Percentiles rank a stretch among this genome's conserved stretches.
Evolutionary conservation across 2,888 invertebrate genomes (phyloP).

Genomic region (Eueremaeus valkanovi): DNA sequence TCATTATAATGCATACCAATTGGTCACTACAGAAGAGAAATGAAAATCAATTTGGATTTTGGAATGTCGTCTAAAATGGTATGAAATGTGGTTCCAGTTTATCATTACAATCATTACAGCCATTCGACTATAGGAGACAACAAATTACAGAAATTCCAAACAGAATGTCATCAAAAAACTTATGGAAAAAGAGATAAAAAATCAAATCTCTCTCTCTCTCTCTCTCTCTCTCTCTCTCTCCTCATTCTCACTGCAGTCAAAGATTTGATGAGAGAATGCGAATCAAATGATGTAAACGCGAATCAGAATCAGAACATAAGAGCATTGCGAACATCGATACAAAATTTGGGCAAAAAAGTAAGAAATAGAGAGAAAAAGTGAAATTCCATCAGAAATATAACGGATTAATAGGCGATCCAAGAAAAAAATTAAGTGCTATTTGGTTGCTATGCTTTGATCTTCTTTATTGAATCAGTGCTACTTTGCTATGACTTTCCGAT

Average conservation of each 20-base stretch:
- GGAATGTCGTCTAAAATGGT: background rate
- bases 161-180: background rate
- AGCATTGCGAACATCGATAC: too few species aligned
- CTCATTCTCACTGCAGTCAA: too few species aligned
- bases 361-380: background rate
- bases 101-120: background rate
- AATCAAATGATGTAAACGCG: too few species aligned
- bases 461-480: background rate
- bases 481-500: too few species aligned
- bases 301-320: too few species aligned
- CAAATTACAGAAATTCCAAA: conserved; percentile 11
- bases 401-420: background rate
- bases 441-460: conserved; percentile 8
- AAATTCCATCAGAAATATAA: background rate
- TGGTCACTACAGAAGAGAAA: background rate
- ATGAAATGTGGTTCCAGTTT: conserved; percentile 17
- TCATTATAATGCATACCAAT: conserved; percentile 24
- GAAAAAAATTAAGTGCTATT: conserved; percentile 13
- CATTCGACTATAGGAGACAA: background rate
- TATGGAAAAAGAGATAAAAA: background rate
- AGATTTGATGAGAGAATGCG: too few species aligned
- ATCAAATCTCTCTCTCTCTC: too few species aligned
- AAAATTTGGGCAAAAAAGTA: too few species aligned
- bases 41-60: background rate
- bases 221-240: too few species aligned